A percentile compares a stretch with the other conserved stretches of the same genome.
phyloP scores from a whole-genome alignment of 2,888 invertebrate genomes.

The Caenorhabditis virilis region DNA sequence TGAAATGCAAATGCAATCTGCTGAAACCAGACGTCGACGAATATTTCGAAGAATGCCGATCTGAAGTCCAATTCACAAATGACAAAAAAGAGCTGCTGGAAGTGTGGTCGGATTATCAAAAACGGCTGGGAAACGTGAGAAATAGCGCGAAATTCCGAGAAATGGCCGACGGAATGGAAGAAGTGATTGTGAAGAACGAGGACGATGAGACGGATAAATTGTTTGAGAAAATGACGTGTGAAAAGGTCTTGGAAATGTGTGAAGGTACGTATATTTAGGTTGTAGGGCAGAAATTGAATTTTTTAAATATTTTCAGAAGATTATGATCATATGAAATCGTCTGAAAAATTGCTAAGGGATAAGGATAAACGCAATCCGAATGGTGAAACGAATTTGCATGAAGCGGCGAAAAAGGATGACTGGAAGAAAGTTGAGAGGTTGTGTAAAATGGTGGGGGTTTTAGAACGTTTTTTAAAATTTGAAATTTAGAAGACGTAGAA shows the following conservation, averaged over 20 bases:
- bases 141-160: conserved; percentile 5
- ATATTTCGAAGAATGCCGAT: conserved; percentile 10
- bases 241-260: conserved; percentile 8
- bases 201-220: conserved; percentile 32
- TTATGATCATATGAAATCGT: conserved; percentile 8
- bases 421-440: conserved; percentile 29
- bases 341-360: conserved; percentile 12
- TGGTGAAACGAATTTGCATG: conserved; percentile 52
- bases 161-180: conserved; percentile 11
- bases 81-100: conserved; percentile 14
- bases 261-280: conserved; percentile 7
- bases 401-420: conserved; percentile 37
- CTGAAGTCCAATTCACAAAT: neutral
- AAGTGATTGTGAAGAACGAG: conserved; percentile 8
- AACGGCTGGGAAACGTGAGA: neutral
- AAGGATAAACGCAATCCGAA: conserved; percentile 26
- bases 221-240: conserved; percentile 6
- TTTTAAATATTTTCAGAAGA: conserved; percentile 6
- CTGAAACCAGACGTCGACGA: neutral
- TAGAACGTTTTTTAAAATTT: too few relatives aligned
- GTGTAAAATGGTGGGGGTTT: conserved; percentile 36
- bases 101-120: conserved; percentile 15
- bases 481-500: too few relatives aligned
- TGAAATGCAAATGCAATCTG: conserved; percentile 21
- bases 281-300: neutral